Conservation (phyloP, 2,797 vertebrate species). For the Momotus momota region DNA sequence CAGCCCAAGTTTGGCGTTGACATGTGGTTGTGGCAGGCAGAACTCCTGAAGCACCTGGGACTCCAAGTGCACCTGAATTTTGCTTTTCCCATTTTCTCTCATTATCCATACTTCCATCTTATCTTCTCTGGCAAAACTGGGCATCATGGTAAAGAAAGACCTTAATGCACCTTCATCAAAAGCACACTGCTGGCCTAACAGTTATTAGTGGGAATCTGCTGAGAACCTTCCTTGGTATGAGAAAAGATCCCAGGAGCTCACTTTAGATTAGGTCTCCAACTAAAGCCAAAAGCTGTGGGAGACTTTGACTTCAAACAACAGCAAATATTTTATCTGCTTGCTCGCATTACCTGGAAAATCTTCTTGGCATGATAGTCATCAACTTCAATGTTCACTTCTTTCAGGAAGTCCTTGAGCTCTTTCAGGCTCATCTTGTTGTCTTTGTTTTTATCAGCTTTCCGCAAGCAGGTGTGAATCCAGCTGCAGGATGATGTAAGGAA, state of each 20-base stretch:
- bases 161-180: neutral
- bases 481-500: conserved; percentile 86
- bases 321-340: neutral
- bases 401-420: conserved; percentile 92
- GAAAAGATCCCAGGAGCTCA: neutral
- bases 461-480: conserved; percentile 93
- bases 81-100: neutral
- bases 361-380: conserved; percentile 86
- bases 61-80: neutral
- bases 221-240: neutral
- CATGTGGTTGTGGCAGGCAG: neutral
- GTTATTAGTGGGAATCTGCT: neutral
- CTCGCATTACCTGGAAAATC: conserved; percentile 85
- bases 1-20: neutral
- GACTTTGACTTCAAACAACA: neutral
- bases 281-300: neutral
- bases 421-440: conserved; percentile 96
- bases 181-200: neutral
- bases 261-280: neutral
- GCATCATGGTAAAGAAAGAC: neutral
- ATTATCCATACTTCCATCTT: neutral
- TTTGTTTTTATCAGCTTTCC: conserved; percentile 93
- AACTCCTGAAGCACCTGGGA: neutral
- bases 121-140: neutral
- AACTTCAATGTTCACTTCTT: conserved; percentile 90